Evolutionary conservation across 2,888 invertebrate genomes (phyloP).

Genomic region (Cantharis rufa): DNA sequence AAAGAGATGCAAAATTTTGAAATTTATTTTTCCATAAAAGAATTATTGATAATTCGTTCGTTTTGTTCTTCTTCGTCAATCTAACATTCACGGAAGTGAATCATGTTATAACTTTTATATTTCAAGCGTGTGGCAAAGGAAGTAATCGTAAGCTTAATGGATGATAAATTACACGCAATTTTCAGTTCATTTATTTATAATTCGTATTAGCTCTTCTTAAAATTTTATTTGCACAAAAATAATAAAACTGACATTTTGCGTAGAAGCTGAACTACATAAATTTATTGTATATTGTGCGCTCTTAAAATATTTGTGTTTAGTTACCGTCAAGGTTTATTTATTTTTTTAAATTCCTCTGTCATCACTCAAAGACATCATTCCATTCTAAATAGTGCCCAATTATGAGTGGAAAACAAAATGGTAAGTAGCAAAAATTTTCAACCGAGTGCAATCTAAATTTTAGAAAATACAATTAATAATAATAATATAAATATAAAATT

Average conservation of each 20-base stretch:
- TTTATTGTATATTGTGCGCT: background rate
- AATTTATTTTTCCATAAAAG: too few relatives aligned
- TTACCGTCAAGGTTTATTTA: background rate
- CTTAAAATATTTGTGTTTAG: background rate
- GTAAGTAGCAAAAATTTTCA: background rate
- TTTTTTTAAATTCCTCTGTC: background rate
- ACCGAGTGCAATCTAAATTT: too few relatives aligned
- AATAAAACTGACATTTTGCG: background rate
- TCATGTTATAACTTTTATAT: background rate
- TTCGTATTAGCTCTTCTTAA: background rate
- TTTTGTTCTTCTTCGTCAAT: background rate
- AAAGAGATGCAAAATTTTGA: too few relatives aligned
- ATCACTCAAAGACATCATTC: background rate
- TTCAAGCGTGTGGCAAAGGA: background rate
- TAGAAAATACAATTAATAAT: too few relatives aligned
- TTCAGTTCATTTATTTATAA: background rate
- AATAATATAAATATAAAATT: too few relatives aligned
- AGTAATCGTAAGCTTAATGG: background rate
- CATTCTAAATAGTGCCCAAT: background rate
- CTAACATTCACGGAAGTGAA: background rate
- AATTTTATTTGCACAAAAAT: background rate
- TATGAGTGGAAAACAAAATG: background rate
- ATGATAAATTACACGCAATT: background rate
- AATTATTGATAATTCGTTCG: too few relatives aligned
- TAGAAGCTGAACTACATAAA: background rate